Evolutionary conservation across 1,140 invertebrate species (phyloP).

Genomic region (Drosophila repletoides): DNA sequence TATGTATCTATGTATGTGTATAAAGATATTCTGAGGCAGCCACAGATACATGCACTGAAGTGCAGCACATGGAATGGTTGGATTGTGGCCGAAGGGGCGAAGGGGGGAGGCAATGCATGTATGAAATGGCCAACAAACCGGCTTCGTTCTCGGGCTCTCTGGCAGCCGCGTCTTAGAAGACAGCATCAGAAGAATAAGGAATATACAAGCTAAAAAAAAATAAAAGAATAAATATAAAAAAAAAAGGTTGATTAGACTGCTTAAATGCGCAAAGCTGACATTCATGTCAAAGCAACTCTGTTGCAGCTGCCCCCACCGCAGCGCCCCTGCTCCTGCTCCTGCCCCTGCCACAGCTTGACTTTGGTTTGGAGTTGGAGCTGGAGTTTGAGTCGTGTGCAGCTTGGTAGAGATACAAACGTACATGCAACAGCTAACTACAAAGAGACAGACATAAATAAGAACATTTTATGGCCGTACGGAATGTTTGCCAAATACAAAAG

Average conservation of each 20-base stretch:
- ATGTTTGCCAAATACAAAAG: constrained; percentile 75
- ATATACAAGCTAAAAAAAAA: too few species aligned
- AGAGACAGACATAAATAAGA: constrained; percentile 51
- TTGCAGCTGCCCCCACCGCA: not conserved
- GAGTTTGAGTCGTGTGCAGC: constrained; percentile 25
- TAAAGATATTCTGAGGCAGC: constrained; percentile 22
- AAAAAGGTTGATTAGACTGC: constrained; percentile 75
- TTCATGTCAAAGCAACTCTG: constrained; percentile 75
- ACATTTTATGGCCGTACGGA: constrained; percentile 61
- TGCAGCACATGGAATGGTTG: constrained; percentile 41
- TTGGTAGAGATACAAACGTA: constrained; percentile 49
- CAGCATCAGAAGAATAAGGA: constrained; percentile 27
- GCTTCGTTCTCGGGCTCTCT: constrained; percentile 33
- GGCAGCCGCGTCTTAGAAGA: constrained; percentile 33
- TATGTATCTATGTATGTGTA: not conserved
- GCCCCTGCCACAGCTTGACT: not conserved
- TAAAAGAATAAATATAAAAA: constrained; percentile 27
- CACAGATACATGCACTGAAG: constrained; percentile 37
- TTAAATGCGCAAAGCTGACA: constrained; percentile 79
- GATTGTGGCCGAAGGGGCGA: not conserved
- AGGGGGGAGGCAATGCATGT: constrained; percentile 22
- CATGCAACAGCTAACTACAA: constrained; percentile 8
- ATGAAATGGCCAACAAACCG: constrained; percentile 53
- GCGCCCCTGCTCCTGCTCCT: not conserved
- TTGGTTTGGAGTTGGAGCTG: not conserved